Base-by-base conservation (phyloP, 2,888 invertebrate species). In the Synanthedon myopaeformis region DNA sequence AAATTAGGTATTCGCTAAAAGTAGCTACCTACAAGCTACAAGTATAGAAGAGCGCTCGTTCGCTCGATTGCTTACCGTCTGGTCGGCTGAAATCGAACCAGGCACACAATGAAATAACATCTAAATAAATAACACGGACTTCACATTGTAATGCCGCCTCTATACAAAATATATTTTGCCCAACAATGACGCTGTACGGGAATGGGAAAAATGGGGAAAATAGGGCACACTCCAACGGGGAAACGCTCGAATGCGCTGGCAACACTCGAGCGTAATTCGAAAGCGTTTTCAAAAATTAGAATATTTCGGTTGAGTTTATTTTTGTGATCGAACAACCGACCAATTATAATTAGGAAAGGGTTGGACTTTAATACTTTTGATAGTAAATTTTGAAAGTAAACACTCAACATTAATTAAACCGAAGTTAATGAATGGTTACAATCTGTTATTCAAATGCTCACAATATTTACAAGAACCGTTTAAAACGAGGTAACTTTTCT, bases 61-160 rank as follows among this genome's bases (percentile, higher is more conserved):
- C 66, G 65, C 66, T 70, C 72, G 73, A 80, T 82, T 79, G 80
- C 77, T 70, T 76, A 70, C 74, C 76, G 74, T 73, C 77, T 75
- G 68, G 69, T 67, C 66, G 63, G 59, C 61, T 65, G 59, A 59
- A 58, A 61, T 66, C 71, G 76, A 77, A 75, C 70, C 67, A 63
- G 60, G 64, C 64, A 59, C 69, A 74, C 81, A 81, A 79, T 74
- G 69, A 75, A 75, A 78, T 81, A 35, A 81, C 78, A 78, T 81
- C 76, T 79, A 82, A 82, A 83, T 81, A 82, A 84, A 84, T 82
- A 84, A 82, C 79, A 73, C 69, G 75, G 76, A 75, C 78, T 72
- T 67, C 74, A 61, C 73, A 80, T 82, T 83, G 81, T 82, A 64
- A 76, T 71, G 69, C 74, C 67, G 69, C 64, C 67, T 76, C 72